phyloP scores from a whole-genome alignment of 2,113 vertebrate species.

The Pachypanchax playfairii region DNA sequence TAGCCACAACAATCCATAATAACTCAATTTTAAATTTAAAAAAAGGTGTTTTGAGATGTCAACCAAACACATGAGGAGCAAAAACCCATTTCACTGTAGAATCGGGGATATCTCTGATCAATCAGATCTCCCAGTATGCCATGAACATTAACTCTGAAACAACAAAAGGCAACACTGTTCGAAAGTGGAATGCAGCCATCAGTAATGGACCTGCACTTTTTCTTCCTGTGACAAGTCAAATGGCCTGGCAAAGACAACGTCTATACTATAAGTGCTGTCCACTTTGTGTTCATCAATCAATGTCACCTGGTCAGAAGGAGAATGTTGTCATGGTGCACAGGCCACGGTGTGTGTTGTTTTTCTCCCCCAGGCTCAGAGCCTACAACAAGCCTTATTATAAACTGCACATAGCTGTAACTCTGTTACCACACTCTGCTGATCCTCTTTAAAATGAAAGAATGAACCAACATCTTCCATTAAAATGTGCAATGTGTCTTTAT shows the following conservation, averaged over 20 bases:
- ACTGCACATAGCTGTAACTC: constrained; percentile 45
- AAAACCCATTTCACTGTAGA: background rate
- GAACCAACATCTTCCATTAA: background rate
- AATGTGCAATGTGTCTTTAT: no score
- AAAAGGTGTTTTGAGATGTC: background rate
- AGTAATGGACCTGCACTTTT: constrained; percentile 2
- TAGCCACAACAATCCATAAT: no score
- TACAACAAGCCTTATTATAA: constrained; percentile 46
- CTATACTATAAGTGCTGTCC: background rate
- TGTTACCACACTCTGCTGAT: constrained; percentile 7
- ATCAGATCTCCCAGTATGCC: background rate
- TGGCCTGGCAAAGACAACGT: constrained; percentile 10
- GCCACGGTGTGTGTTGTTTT: constrained; percentile 16
- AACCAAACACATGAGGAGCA: background rate
- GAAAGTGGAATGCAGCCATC: constrained; percentile 2
- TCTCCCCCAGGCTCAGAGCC: constrained; percentile 26
- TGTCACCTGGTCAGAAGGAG: constrained; percentile 39
- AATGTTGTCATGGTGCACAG: constrained; percentile 11
- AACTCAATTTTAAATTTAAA: no score
- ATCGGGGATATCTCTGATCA: background rate
- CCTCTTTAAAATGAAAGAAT: background rate
- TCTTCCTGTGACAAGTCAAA: constrained; percentile 6
- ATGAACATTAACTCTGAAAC: background rate
- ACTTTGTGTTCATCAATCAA: constrained; percentile 37
- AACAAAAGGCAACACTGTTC: background rate